phyloP scores from a whole-genome alignment of 2,797 vertebrate species.

The Rhynchonycteris naso region DNA sequence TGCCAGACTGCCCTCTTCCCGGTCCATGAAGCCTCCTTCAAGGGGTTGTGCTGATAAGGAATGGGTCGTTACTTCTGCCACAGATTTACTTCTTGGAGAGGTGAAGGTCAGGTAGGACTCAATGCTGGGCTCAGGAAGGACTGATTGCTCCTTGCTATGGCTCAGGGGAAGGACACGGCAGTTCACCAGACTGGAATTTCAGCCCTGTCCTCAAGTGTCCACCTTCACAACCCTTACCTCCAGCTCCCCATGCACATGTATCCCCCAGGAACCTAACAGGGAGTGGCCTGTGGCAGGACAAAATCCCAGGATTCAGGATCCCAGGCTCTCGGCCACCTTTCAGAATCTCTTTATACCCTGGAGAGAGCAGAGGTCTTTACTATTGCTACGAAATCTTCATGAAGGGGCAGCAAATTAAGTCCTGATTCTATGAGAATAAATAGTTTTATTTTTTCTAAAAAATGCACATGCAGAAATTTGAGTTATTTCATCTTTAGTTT shows the following conservation, averaged over 20 bases:
- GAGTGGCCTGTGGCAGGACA: background rate
- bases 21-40: background rate
- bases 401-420: background rate
- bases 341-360: background rate
- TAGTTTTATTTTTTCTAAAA: slow-evolving; percentile 7
- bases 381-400: background rate
- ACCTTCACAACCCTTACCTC: background rate
- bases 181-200: background rate
- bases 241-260: background rate
- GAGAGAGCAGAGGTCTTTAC: slow-evolving; percentile 37
- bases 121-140: background rate
- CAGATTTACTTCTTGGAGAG: background rate
- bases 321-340: background rate
- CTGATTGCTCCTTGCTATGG: background rate
- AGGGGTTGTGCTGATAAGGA: background rate
- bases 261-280: background rate
- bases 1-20: background rate
- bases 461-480: background rate
- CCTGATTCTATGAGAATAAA: background rate
- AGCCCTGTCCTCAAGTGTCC: background rate
- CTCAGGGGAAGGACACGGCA: background rate
- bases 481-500: slow-evolving; percentile 57
- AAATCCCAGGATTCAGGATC: background rate
- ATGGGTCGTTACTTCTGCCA: background rate
- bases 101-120: background rate